Base-by-base conservation (phyloP, 1,140 invertebrate species). In the Procambarus virginalis region DNA sequence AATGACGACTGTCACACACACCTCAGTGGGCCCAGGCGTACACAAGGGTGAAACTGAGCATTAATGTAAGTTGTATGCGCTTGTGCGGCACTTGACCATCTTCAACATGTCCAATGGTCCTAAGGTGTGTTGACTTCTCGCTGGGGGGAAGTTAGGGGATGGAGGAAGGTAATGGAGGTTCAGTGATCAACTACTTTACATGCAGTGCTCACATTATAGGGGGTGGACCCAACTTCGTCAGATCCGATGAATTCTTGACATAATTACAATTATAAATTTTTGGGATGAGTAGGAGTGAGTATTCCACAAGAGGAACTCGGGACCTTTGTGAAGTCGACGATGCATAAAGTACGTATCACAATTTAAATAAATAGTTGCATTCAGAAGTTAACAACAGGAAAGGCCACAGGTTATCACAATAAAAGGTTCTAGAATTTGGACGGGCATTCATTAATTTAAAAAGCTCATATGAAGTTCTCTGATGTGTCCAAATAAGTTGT, bases 391-490 rank as follows among this genome's bases (percentile, higher is more conserved):
- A 84, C 68, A 83, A 84, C 81, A 77, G 88, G 81, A 68, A 89
- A 89, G 88, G 88, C 88, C 88, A 89, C 88, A 84, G 88, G 86
- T 70, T 89, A 89, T 89, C 88, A 89, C 88, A 89, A 64, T 78
- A 60, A 89, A 60, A 84, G 88, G 82, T 82, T 89, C 75, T 78
- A 77, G 45, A 82, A 89, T 89, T 84, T 89, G 88, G 88, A 89
- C 88, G 88, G 88, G 88, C 81, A 60, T 78, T 75, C 88, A 55
- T 73, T 73, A 73, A 73, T 73, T 73, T 73, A 22, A 64, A 64
- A 64, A 64, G n/a, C n/a, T 73, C 68, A 34, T 73, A 34, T 20
- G 34, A 73, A 73, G 68, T 73, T 73, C 20, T 73, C 68, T 4
- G 10, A 73, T 73, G 68, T 73, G 68, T 73, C 68, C 68, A 73